Base-by-base conservation (phyloP, 2,797 vertebrate genomes). In the Simalia tracyae region DNA sequence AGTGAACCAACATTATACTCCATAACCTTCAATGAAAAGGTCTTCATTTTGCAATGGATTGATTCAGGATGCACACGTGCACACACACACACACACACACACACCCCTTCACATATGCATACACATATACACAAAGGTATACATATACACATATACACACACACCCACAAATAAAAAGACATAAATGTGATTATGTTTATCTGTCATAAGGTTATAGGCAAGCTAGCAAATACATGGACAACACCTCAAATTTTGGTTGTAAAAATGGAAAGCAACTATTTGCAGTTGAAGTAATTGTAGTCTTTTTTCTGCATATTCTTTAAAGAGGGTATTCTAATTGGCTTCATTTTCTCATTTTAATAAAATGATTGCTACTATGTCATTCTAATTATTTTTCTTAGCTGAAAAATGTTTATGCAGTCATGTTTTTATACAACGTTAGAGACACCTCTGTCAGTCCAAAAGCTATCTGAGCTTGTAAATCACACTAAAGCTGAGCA, bases 351-450 rank as follows among this genome's bases (percentile, higher is more conserved):
- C 42, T 92, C 24, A 14, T 28, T 57, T 66, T 89, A 87, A 84
- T 86, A 56, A 0, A 90, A 66, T 86, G 84, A 26, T 89, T 93
- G 57, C 56, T 31, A 28, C 59, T 63, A 61, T 88, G 14, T 1
- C 0, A 59, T 89, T 86, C 63, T 91, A 89, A 12, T 90, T 42
- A 28, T 76, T 86, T 22, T 1, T 90, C 6, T 84, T 89, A n/a
- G 0, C 10, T 89, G 17, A 76, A 92, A 86, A 54, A 0, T 3
- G 15, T 93, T 10, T 8, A n/a, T 63, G 7, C 8, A 85, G 1
- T 63, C 84, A 90, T 76, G 36, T 91, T 91, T 92, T 92, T 87
- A 92, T 81, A 63, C 64, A 92, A 63, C 84, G 57, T 14, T 46
- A 87, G 88, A 90, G 66, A 63, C 57, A 46, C 56, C 56, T 28